Percentiles rank a stretch among this genome's conserved stretches.
Evolutionary conservation across 2,113 vertebrate species (phyloP).

Genomic region (Psilopogon haemacephalus): DNA sequence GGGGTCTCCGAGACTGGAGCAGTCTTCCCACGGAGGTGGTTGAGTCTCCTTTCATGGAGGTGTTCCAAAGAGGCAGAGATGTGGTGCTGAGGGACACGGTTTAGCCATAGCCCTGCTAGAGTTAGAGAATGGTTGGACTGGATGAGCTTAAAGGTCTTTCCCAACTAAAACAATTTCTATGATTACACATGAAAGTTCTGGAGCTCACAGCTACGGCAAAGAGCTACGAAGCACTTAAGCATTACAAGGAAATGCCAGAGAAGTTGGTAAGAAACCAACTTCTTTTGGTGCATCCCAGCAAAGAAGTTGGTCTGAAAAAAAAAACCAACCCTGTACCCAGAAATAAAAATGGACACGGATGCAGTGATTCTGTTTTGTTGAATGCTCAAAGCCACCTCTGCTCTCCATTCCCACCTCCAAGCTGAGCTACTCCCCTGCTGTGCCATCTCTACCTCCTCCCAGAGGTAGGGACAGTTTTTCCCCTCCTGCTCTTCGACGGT

Average conservation of each 20-base stretch:
- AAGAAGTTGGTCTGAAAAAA: background rate
- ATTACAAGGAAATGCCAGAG: background rate
- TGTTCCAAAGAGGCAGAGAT: no score
- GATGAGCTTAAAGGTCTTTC: no score
- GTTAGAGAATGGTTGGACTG: no score
- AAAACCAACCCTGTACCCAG: accelerated
- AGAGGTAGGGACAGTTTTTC: background rate
- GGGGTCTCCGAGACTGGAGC: no score
- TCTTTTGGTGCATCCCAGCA: background rate
- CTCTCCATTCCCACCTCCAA: background rate
- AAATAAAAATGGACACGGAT: background rate
- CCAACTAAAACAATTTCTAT: no score
- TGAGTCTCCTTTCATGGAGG: no score
- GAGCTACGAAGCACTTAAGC: background rate
- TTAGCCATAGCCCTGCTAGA: no score
- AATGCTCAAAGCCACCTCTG: background rate
- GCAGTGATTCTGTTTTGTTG: background rate
- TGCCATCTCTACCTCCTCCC: background rate
- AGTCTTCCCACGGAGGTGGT: no score
- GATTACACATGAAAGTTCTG: background rate
- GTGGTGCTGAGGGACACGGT: no score
- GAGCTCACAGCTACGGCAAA: no score
- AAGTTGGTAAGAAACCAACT: background rate
- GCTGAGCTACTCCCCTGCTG: background rate
- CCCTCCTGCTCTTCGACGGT: background rate